phyloP scores from a whole-genome alignment of 2,113 vertebrate genomes.

The Phyllostomus discolor region DNA sequence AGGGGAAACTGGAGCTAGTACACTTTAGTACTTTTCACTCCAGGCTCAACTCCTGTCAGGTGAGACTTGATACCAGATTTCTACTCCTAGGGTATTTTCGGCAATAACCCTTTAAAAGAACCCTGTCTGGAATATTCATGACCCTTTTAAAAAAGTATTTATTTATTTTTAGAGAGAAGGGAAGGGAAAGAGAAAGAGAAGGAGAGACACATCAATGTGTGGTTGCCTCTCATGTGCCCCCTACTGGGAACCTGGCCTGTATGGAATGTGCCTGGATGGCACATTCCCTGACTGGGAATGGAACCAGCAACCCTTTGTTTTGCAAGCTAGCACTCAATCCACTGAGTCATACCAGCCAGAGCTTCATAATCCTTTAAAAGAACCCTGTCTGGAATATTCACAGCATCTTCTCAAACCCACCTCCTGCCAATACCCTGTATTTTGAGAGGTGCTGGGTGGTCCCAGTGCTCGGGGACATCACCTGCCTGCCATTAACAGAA shows the following conservation, averaged over 20 bases:
- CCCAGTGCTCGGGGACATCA: background rate
- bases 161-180: too few species aligned
- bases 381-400: background rate
- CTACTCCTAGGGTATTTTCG: background rate
- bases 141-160: too few species aligned
- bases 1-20: background rate
- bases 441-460: background rate
- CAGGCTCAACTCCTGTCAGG: background rate
- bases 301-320: too few species aligned
- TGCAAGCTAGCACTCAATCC: too few species aligned
- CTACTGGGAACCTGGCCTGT: too few species aligned
- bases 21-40: background rate
- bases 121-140: background rate
- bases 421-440: background rate
- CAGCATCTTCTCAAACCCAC: background rate
- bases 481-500: background rate
- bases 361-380: background rate
- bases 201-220: too few species aligned
- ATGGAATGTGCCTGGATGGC: too few species aligned
- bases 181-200: too few species aligned
- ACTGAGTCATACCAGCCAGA: too few species aligned
- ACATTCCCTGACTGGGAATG: too few species aligned
- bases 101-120: background rate
- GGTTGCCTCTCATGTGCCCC: too few species aligned
- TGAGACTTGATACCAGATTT: conserved; percentile 29